phyloP scores from a whole-genome alignment of 2,888 invertebrate genomes.

The Colostygia pectinataria region DNA sequence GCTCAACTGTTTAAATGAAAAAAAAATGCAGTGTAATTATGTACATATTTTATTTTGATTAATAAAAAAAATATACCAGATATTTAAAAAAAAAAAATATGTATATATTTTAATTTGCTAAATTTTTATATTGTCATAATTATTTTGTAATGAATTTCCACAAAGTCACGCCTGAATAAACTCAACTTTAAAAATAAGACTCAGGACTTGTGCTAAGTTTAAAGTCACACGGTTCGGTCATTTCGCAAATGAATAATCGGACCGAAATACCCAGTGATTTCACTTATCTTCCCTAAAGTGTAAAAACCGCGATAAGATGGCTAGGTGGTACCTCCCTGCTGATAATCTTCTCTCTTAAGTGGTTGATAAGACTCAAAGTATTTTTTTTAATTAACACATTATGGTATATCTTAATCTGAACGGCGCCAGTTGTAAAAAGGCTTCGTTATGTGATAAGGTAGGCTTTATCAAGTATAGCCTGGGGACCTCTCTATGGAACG shows the following conservation, averaged over 20 bases:
- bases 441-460: constrained; percentile 72
- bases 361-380: constrained; percentile 71
- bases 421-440: constrained; percentile 79
- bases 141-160: too few species aligned
- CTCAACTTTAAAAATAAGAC: too few species aligned
- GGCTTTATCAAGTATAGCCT: constrained; percentile 68
- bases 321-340: constrained; percentile 38
- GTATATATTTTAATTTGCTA: too few species aligned
- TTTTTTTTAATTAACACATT: constrained; percentile 81
- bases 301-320: constrained; percentile 69
- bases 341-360: constrained; percentile 67
- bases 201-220: too few species aligned
- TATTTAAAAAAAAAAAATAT: too few species aligned
- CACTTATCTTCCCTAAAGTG: constrained; percentile 68
- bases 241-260: constrained; percentile 32
- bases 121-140: too few species aligned
- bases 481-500: constrained; percentile 59
- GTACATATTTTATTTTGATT: too few species aligned
- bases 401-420: constrained; percentile 78
- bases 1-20: too few species aligned
- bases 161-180: too few species aligned
- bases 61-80: too few species aligned
- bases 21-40: too few species aligned
- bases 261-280: constrained; percentile 47
- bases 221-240: constrained; percentile 17